phyloP scores from a whole-genome alignment of 2,113 vertebrate species.

The Deroptyus accipitrinus region DNA sequence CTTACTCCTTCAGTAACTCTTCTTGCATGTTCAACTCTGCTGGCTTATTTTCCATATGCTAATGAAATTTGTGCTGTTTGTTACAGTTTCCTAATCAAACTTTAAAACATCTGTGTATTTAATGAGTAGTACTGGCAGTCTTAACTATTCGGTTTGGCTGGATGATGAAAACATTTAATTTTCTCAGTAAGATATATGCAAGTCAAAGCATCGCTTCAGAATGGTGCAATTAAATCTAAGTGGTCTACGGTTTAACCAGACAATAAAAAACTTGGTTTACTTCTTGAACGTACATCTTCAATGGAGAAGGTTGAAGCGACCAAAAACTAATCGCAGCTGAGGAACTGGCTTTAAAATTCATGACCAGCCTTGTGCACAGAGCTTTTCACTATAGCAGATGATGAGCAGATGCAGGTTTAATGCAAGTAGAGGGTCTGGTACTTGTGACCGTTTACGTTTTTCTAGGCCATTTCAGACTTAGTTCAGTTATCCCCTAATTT shows the following conservation, averaged over 20 bases:
- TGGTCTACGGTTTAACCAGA: conserved; percentile 29
- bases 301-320: neutral
- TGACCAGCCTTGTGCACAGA: neutral
- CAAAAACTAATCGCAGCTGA: neutral
- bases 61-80: conserved; percentile 6
- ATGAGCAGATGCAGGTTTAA: neutral
- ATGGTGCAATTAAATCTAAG: conserved; percentile 37
- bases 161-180: conserved; percentile 71
- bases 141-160: conserved; percentile 37
- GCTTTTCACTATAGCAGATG: neutral
- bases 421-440: neutral
- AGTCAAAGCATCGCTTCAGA: conserved; percentile 59
- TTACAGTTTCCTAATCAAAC: conserved; percentile 37
- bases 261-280: conserved; percentile 16
- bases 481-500: neutral
- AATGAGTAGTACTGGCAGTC: conserved; percentile 41
- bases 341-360: neutral
- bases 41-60: conserved; percentile 54
- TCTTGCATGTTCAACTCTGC: neutral
- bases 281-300: conserved; percentile 11
- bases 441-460: neutral
- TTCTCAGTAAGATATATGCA: conserved; percentile 6
- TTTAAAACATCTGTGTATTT: conserved; percentile 65
- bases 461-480: neutral
- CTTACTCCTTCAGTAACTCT: conserved; percentile 41